Evolutionary conservation across 23 tunicate species (phyloP).

Genomic region (Ascidia mentula): DNA sequence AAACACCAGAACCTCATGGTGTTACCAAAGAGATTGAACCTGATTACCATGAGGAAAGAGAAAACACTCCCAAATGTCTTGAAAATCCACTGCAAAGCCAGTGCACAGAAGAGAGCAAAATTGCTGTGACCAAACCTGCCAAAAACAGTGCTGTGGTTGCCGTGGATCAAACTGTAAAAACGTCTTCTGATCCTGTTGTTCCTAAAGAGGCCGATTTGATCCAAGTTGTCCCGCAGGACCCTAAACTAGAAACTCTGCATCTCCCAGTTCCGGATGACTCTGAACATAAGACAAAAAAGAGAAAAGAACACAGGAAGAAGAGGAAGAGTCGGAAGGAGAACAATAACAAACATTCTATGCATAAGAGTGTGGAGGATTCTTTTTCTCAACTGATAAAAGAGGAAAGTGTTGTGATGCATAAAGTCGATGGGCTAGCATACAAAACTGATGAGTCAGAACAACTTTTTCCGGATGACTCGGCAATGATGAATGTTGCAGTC

Average conservation of each 20-base stretch:
- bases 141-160: too few relatives aligned
- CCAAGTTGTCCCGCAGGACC: too few relatives aligned
- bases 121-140: too few relatives aligned
- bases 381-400: background rate
- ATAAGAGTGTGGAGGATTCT: background rate
- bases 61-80: background rate
- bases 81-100: background rate
- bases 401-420: background rate
- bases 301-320: slow-evolving; percentile 1
- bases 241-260: too few relatives aligned
- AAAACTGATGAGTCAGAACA: background rate
- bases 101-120: background rate
- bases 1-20: background rate
- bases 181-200: too few relatives aligned
- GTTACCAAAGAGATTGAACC: background rate
- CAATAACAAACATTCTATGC: background rate
- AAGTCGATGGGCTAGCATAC: background rate
- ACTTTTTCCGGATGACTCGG: background rate
- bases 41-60: background rate
- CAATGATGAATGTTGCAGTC: background rate
- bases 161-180: too few relatives aligned
- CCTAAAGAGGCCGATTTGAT: too few relatives aligned
- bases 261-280: too few relatives aligned
- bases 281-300: background rate
- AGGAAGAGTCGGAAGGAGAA: background rate